Evolutionary conservation across 2,113 vertebrate genomes (phyloP).

Genomic region (Gavialis gangeticus): DNA sequence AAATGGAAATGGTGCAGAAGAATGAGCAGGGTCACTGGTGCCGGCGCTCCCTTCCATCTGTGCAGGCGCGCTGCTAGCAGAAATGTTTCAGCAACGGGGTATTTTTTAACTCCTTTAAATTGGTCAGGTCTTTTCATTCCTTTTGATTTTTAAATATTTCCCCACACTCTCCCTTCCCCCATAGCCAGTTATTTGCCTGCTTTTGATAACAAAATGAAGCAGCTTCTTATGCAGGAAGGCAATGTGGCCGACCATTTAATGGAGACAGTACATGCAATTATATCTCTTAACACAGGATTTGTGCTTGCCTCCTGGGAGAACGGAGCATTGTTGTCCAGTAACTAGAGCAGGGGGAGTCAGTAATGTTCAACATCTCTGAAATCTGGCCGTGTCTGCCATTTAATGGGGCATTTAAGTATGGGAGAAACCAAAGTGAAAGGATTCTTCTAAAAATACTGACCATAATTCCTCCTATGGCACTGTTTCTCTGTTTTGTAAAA

Average conservation of each 20-base stretch:
- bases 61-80: conserved; percentile 52
- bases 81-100: conserved; percentile 46
- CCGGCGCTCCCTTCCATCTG: conserved; percentile 70
- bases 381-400: neutral
- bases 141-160: neutral
- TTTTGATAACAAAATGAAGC: conserved; percentile 57
- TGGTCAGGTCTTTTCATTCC: conserved; percentile 23
- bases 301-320: conserved; percentile 38
- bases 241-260: neutral
- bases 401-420: neutral
- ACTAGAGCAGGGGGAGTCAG: neutral
- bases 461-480: neutral
- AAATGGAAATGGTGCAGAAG: conserved; percentile 73
- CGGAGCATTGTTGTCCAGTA: neutral
- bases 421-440: neutral
- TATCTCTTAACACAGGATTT: neutral
- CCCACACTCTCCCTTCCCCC: neutral
- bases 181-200: conserved; percentile 48
- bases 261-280: conserved; percentile 54
- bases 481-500: neutral
- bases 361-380: neutral
- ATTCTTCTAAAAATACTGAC: neutral
- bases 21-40: conserved; percentile 71
- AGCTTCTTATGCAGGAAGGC: conserved; percentile 36
- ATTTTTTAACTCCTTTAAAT: conserved; percentile 13